These are phyloP conservation scores for Drosophila asahinai DNA, from an alignment of 1,140 invertebrate species.

Conservation along the genomic window DNA sequence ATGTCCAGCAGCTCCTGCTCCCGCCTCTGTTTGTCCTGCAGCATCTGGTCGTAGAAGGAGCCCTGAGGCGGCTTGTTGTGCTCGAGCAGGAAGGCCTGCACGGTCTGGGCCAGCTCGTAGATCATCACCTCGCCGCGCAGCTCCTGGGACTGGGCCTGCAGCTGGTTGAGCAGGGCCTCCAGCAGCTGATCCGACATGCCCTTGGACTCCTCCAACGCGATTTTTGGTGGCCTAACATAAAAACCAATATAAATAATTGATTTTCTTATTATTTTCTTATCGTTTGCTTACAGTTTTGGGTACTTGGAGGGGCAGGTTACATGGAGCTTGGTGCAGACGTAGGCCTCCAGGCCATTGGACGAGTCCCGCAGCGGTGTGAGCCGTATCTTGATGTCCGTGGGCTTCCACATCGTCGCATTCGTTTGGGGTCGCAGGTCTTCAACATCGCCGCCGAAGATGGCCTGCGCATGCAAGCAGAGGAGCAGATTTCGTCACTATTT, in stretches of 20 bases:
- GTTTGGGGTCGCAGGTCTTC: conserved; percentile 86
- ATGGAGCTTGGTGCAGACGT: conserved; percentile 89
- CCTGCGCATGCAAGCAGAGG: conserved; percentile 83
- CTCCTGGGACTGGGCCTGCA: conserved; percentile 87
- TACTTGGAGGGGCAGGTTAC: conserved; percentile 89
- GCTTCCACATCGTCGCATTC: conserved; percentile 86
- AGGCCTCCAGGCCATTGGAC: conserved; percentile 86
- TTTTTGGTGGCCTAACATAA: conserved; percentile 71
- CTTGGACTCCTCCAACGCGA: conserved; percentile 85
- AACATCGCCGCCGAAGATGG: conserved; percentile 89
- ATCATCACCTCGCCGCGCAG: conserved; percentile 92
- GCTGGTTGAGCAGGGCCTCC: conserved; percentile 86
- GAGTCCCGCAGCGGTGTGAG: conserved; percentile 90
- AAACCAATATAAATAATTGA: background rate
- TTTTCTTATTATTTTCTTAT: background rate
- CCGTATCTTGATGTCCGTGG: conserved; percentile 89
- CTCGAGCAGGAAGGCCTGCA: conserved; percentile 89
- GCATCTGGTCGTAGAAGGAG: conserved; percentile 95
- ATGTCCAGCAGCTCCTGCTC: conserved; percentile 87
- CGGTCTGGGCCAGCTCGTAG: conserved; percentile 89
- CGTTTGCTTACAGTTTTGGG: conserved; percentile 89
- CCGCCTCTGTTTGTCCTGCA: conserved; percentile 88
- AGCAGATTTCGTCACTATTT: conserved; percentile 37
- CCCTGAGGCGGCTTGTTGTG: conserved; percentile 90
- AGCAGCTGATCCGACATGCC: conserved; percentile 89